Percentiles rank a stretch among this genome's conserved stretches.
These are phyloP conservation scores for Heliconius hewitsoni DNA, from an alignment of 1,140 invertebrate species.

Conservation along the genomic window DNA sequence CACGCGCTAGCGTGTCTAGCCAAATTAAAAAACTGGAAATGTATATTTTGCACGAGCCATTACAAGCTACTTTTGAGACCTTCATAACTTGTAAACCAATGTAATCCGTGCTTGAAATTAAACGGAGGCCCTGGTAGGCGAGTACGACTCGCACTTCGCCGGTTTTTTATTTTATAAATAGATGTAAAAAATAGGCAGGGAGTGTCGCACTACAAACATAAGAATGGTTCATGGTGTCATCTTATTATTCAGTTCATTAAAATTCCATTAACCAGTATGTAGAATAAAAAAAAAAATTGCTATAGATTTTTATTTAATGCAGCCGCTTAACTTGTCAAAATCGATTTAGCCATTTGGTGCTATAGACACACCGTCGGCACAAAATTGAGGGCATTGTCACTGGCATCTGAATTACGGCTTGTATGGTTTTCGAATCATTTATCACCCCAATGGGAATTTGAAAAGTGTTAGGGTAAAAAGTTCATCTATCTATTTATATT, in stretches of 20 bases:
- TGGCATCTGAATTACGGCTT: slow-evolving; percentile 30
- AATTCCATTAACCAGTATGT: not conserved
- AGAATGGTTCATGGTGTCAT: no score
- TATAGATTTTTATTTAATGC: not conserved
- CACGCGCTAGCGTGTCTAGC: not conserved
- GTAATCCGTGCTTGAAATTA: no score
- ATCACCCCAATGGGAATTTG: slow-evolving; percentile 5
- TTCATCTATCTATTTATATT: not conserved
- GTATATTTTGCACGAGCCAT: no score
- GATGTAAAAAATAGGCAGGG: no score
- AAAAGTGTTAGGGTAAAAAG: not conserved
- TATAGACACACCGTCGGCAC: slow-evolving; percentile 29
- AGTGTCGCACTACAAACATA: no score
- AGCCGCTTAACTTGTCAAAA: slow-evolving; percentile 14
- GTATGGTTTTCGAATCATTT: slow-evolving; percentile 13
- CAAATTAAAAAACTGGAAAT: no score
- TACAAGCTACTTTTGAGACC: no score
- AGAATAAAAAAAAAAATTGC: not conserved
- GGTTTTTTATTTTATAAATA: no score
- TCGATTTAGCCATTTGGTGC: slow-evolving; percentile 32
- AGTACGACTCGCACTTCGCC: no score
- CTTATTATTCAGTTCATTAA: not conserved
- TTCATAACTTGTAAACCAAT: no score
- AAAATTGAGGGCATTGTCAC: slow-evolving; percentile 36
- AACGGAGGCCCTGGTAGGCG: no score